Base-by-base conservation (phyloP, 2,113 vertebrate species). In the Megaceryle torquata region DNA sequence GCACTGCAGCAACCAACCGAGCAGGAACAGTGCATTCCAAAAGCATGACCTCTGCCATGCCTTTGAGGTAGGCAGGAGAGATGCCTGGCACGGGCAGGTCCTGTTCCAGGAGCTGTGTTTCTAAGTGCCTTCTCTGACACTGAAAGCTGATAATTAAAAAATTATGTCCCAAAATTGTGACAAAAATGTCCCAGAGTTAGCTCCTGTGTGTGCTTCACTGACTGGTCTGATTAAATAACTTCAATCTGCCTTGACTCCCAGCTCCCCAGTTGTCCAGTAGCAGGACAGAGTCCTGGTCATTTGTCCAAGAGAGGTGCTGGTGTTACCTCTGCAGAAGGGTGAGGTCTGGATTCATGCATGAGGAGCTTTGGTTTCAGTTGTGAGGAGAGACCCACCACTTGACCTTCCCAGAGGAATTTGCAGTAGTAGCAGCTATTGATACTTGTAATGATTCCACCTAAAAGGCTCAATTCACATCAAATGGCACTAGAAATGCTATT, bases 401-500 rank as follows among this genome's bases (percentile, higher is more conserved):
- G n/a, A 10, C 3, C 46, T 82, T 88, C 82, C 91, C 93, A 64
- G 82, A 71, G 91, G 89, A 83, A 82, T 83, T 43, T 57, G 7
- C 91, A 74, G 80, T 91, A 91, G 87, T 78, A 91, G 82, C 71
- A 91, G 82, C 71, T 71, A 93, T 63, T 92, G 92, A 35, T 93
- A 60, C 81, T 93, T 48, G 72, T 84, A 92, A 89, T 72, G 92
- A 95, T 91, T 33, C 89, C 64, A 51, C 89, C 95, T 93, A 79
- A 97, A 97, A 93, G 61, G 83, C 83, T 95, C 96, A 46, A 92
- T 96, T 95, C 80, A 59, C 94, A 93, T 94, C 94, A 86, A 95
- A 96, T 75, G 88, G 76, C 89, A 60, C 94, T 90, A 70, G 89
- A 82, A 96, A 93, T n/a, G 68, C 84, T 94, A 29, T 59, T 96